phyloP scores from a whole-genome alignment of 2,113 vertebrate species.

The Cinclus mexicanus region DNA sequence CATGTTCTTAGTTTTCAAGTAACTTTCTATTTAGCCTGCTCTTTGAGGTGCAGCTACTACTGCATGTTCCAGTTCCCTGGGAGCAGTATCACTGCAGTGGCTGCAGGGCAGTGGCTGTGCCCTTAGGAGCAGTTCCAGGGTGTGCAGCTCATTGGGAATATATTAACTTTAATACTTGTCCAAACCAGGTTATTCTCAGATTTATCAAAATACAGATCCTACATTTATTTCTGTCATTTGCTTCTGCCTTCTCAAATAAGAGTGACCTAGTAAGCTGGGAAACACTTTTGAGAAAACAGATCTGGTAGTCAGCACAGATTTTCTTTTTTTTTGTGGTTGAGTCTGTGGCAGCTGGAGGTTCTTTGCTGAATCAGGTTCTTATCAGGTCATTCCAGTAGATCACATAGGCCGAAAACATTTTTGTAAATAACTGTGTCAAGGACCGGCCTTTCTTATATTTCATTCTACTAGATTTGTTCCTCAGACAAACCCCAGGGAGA shows the following conservation, averaged over 20 bases:
- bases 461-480: background rate
- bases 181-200: background rate
- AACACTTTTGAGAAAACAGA: background rate
- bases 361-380: background rate
- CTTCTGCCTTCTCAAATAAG: background rate
- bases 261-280: background rate
- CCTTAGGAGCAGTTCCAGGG: background rate
- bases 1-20: background rate
- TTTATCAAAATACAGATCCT: background rate
- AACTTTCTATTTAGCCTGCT: background rate
- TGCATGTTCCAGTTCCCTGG: rapidly evolving
- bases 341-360: background rate
- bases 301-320: background rate
- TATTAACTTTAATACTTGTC: background rate
- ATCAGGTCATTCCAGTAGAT: background rate
- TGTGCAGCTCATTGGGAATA: background rate
- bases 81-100: background rate
- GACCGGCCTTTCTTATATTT: background rate
- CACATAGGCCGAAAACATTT: background rate
- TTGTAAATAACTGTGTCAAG: background rate
- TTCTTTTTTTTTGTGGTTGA: background rate
- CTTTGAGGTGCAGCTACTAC: background rate
- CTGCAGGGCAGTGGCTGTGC: background rate
- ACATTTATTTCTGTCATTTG: background rate
- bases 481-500: background rate